Evolutionary conservation across 2,113 vertebrate species (phyloP), one percentile per base, ranked within the genome.

Genomic region (Phaethon lepturus): DNA sequence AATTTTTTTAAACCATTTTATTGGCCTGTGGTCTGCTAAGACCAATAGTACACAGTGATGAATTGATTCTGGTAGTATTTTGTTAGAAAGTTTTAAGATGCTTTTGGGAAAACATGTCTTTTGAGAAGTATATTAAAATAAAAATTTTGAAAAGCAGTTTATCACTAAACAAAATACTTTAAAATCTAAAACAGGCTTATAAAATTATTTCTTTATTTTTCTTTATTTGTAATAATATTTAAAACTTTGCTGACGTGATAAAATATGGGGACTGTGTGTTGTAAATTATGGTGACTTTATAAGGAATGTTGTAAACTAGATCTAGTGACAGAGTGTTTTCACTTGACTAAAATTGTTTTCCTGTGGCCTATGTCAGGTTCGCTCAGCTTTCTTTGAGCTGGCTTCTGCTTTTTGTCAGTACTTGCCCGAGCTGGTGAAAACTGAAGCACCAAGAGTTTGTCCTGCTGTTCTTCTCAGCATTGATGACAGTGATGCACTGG

Each of bases 321-420:
- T 3, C 3, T 23, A 55, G 47, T 69, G 60, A 72, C 44, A 62
- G 13, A 59, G 17, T 52, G 11, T n/a, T 93, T 53, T 52, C 20
- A 42, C 45, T 73, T 86, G 49, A 53, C 24, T 82, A 45, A 88
- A 55, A 52, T 69, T 95, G 11, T 17, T 90, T 88, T 66, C 88
- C 62, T 91, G 42, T 94, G 85, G 17, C 16, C 56, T 72, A 1
- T 44, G 17, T 38, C 94, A 99, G 99, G 98, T 99, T 83, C 98
- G 99, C 66, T 99, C 99, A 44, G 99, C 99, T 13, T 99, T 99
- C 94, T 99, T 99, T 89, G 99, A 99, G 97, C 96, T 99, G 97
- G 82, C 99, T 86, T 99, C 99, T 80, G 97, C 98, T 52, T 97
- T 99, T 92, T 99, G 99, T 78, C 98, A 99, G 79, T 97, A 97